Conservation (phyloP, 2,113 vertebrate genomes). For the Antechinus flavipes region DNA sequence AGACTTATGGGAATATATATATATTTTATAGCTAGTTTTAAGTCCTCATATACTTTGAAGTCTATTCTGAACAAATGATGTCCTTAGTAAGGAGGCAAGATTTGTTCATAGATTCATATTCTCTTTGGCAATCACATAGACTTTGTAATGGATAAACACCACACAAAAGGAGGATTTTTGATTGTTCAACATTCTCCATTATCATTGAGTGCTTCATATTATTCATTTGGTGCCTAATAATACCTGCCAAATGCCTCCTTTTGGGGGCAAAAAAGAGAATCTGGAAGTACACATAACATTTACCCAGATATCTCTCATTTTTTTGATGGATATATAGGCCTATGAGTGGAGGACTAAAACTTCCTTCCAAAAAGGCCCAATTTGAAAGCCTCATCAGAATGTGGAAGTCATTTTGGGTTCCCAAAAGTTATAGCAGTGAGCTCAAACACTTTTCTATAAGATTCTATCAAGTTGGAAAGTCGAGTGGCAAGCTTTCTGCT, state of each 20-base stretch:
- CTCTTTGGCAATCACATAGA: background rate
- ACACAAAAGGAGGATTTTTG: background rate
- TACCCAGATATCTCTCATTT: background rate
- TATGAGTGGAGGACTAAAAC: background rate
- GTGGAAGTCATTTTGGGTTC: background rate
- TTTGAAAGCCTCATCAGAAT: background rate
- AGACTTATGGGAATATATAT: background rate
- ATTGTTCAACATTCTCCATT: fast-evolving
- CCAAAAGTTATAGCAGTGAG: background rate
- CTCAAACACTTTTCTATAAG: background rate
- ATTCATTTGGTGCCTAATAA: background rate
- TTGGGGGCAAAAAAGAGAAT: background rate
- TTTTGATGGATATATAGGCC: background rate
- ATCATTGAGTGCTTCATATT: background rate
- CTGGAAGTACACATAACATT: background rate
- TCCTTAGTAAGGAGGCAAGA: background rate
- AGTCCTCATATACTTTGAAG: background rate
- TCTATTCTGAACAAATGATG: background rate
- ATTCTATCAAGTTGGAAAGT: background rate
- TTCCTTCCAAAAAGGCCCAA: background rate
- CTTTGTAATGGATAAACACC: background rate
- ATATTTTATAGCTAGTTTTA: background rate
- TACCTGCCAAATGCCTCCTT: background rate
- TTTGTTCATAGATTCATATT: background rate
- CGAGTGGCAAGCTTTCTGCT: background rate